phyloP scores from a whole-genome alignment of 1,140 invertebrate genomes.

The Caenorhabditis inopinata region DNA sequence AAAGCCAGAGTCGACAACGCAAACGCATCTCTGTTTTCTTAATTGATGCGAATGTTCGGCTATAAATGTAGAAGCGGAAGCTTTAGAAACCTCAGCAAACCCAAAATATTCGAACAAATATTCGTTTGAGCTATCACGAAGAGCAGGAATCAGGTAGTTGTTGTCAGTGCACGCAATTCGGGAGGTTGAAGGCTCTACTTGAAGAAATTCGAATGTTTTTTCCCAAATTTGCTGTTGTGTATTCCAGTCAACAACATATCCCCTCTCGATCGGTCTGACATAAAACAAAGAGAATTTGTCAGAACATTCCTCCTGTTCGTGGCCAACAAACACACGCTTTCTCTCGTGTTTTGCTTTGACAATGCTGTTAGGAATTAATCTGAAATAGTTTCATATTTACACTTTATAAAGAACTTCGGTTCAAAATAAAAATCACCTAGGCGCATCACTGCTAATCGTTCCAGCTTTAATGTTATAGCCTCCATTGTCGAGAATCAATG shows the following conservation, averaged over 20 bases:
- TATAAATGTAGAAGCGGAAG: slow-evolving; percentile 47
- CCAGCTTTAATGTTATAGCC: slow-evolving; percentile 52
- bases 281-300: slow-evolving; percentile 92
- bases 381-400: slow-evolving; percentile 42
- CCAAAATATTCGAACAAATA: slow-evolving; percentile 97
- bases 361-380: slow-evolving; percentile 84
- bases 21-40: slow-evolving; percentile 69
- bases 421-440: slow-evolving; percentile 42
- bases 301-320: slow-evolving; percentile 88
- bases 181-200: slow-evolving; percentile 71
- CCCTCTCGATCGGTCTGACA: slow-evolving; percentile 87
- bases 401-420: background rate
- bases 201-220: slow-evolving; percentile 85
- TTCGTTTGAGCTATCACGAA: slow-evolving; percentile 89
- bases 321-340: slow-evolving; percentile 85
- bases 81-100: slow-evolving; percentile 76
- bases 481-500: slow-evolving; percentile 58
- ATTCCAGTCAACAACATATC: slow-evolving; percentile 82
- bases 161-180: slow-evolving; percentile 83
- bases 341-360: slow-evolving; percentile 96
- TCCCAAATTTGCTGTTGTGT: slow-evolving; percentile 94
- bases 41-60: background rate
- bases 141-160: slow-evolving; percentile 85
- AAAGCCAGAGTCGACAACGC: slow-evolving; percentile 89
- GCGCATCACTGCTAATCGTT: slow-evolving; percentile 37